These are phyloP conservation scores for Leptothorax acervorum DNA, from an alignment of 2,888 invertebrate genomes.

Conservation along the genomic window DNA sequence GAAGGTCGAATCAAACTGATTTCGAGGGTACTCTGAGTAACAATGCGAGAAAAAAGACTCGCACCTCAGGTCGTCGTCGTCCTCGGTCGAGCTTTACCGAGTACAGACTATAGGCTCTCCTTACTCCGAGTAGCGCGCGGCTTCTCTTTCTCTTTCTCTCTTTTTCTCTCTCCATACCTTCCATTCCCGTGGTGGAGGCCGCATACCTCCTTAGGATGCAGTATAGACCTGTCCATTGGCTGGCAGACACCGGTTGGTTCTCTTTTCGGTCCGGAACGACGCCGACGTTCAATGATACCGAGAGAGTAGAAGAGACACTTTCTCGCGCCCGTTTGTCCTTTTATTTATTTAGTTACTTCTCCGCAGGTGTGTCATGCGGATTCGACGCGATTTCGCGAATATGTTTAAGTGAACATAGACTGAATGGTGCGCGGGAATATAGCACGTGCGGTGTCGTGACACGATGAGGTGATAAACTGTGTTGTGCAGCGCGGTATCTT, in stretches of 20 bases:
- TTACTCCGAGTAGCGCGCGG: conserved; percentile 62
- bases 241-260: conserved; percentile 81
- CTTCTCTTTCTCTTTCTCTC: conserved; percentile 63
- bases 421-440: conserved; percentile 51
- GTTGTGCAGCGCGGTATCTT: conserved; percentile 62
- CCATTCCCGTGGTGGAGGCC: conserved; percentile 82
- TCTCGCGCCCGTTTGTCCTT: not conserved
- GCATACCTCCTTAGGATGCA: conserved; percentile 84
- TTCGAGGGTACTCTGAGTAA: conserved; percentile 55
- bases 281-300: conserved; percentile 64
- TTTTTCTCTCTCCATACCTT: conserved; percentile 79
- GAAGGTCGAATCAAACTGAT: conserved; percentile 14
- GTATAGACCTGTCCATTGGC: conserved; percentile 82
- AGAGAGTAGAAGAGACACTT: conserved; percentile 45
- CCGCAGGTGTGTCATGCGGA: conserved; percentile 64
- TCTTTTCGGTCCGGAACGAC: conserved; percentile 57
- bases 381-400: conserved; percentile 47
- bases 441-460: conserved; percentile 56
- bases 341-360: conserved; percentile 27
- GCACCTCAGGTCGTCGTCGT: conserved; percentile 58
- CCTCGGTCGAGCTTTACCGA: conserved; percentile 65
- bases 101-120: conserved; percentile 74
- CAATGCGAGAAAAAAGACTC: conserved; percentile 68
- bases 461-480: conserved; percentile 66
- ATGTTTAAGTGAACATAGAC: conserved; percentile 51